Evolutionary conservation across 2,888 invertebrate genomes (phyloP).

Genomic region (Nowickia ferox): DNA sequence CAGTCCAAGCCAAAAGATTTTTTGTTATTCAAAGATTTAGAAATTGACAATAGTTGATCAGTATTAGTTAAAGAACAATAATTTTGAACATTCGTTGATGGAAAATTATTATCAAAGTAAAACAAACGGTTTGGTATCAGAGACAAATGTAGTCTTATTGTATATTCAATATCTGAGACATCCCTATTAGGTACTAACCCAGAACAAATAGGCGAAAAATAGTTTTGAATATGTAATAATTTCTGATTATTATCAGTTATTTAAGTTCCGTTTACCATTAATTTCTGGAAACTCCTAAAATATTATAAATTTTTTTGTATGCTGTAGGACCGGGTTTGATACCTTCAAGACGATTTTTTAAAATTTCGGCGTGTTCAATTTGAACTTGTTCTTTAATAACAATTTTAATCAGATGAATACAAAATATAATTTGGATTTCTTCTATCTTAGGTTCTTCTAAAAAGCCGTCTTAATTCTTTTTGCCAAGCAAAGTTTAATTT

Average conservation of each 20-base stretch:
- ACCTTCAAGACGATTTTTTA: background rate
- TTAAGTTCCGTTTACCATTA: background rate
- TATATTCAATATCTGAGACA: background rate
- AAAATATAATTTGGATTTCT: too few relatives aligned
- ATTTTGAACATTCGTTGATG: too few relatives aligned
- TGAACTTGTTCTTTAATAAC: background rate
- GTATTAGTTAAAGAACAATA: background rate
- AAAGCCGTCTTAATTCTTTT: too few relatives aligned
- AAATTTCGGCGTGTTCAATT: slow-evolving; percentile 5
- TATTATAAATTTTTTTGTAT: background rate
- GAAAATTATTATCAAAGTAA: too few relatives aligned
- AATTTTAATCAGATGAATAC: too few relatives aligned
- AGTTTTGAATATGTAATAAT: background rate
- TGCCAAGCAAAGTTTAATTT: too few relatives aligned
- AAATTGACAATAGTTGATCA: background rate
- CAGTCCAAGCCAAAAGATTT: background rate
- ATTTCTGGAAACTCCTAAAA: background rate
- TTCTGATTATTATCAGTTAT: background rate
- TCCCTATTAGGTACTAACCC: background rate
- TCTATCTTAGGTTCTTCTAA: too few relatives aligned
- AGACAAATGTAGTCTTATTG: too few relatives aligned
- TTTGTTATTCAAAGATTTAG: background rate
- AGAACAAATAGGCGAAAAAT: background rate
- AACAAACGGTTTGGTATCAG: too few relatives aligned
- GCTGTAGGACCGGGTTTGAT: background rate